These are phyloP conservation scores for Esox niger DNA, from an alignment of 2,113 vertebrate genomes.

Conservation along the genomic window DNA sequence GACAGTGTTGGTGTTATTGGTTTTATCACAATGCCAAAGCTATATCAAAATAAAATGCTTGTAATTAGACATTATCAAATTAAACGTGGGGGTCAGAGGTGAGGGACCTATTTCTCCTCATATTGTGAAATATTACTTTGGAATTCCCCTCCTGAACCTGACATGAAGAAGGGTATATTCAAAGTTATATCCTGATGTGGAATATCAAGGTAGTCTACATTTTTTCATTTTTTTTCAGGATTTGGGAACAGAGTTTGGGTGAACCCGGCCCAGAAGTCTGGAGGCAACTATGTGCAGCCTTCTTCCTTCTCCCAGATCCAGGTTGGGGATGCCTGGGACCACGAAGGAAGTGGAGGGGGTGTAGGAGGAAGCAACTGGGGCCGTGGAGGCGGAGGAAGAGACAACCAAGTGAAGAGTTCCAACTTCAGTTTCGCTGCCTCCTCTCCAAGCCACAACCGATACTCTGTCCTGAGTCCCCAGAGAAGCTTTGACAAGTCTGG, in stretches of 20 bases:
- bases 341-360: constrained; percentile 64
- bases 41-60: too few species aligned
- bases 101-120: too few species aligned
- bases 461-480: constrained; percentile 57
- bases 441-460: constrained; percentile 81
- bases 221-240: constrained; percentile 44
- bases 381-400: constrained; percentile 62
- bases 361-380: constrained; percentile 52
- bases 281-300: constrained; percentile 75
- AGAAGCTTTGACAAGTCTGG: constrained; percentile 50
- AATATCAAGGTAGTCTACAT: neutral
- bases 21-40: too few species aligned
- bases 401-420: constrained; percentile 46
- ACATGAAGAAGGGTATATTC: too few species aligned
- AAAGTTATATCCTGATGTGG: too few species aligned
- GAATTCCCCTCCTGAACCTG: too few species aligned
- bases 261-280: constrained; percentile 74
- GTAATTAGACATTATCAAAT: too few species aligned
- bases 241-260: constrained; percentile 76
- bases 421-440: constrained; percentile 63
- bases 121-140: too few species aligned
- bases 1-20: too few species aligned
- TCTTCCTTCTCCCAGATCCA: constrained; percentile 78
- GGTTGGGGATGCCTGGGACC: constrained; percentile 59
- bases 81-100: too few species aligned